These are phyloP conservation scores for Drosophila malerkotliana DNA, from an alignment of 1,140 invertebrate genomes.

Conservation along the genomic window DNA sequence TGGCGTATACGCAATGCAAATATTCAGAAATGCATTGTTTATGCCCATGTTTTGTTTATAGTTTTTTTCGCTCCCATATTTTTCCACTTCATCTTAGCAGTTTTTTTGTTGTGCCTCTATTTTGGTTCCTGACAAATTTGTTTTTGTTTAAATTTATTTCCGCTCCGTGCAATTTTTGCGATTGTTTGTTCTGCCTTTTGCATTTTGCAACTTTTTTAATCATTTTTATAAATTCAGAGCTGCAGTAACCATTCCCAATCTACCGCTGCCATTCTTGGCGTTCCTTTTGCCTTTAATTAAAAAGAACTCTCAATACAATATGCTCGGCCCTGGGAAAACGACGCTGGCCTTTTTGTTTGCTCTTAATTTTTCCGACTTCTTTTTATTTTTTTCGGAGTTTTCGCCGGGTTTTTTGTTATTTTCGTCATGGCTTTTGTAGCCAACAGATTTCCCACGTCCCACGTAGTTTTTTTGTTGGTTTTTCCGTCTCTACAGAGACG, in stretches of 20 bases:
- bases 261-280: slow-evolving; percentile 41
- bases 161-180: slow-evolving; percentile 55
- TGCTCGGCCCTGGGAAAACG: slow-evolving; percentile 53
- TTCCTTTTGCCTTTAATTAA: slow-evolving; percentile 75
- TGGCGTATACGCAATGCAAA: slow-evolving; percentile 76
- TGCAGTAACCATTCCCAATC: slow-evolving; percentile 58
- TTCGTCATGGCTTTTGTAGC: slow-evolving; percentile 63
- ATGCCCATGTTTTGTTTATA: slow-evolving; percentile 47
- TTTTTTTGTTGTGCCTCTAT: slow-evolving; percentile 1
- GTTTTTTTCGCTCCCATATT: slow-evolving; percentile 13
- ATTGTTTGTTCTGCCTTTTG: slow-evolving; percentile 69
- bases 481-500: slow-evolving; percentile 59
- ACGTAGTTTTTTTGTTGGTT: slow-evolving; percentile 39
- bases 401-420: slow-evolving; percentile 21
- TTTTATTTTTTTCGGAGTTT: slow-evolving; percentile 28
- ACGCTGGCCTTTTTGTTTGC: slow-evolving; percentile 69
- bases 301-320: slow-evolving; percentile 81
- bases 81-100: not conserved
- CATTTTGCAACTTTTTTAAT: slow-evolving; percentile 71
- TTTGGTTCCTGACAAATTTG: slow-evolving; percentile 42
- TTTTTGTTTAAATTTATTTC: slow-evolving; percentile 43
- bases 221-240: slow-evolving; percentile 69
- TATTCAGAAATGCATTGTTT: slow-evolving; percentile 56
- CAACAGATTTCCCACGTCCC: slow-evolving; percentile 72
- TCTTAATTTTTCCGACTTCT: slow-evolving; percentile 62